Conservation (phyloP, 2,888 invertebrate genomes). For the Monoplex corrugatus region DNA sequence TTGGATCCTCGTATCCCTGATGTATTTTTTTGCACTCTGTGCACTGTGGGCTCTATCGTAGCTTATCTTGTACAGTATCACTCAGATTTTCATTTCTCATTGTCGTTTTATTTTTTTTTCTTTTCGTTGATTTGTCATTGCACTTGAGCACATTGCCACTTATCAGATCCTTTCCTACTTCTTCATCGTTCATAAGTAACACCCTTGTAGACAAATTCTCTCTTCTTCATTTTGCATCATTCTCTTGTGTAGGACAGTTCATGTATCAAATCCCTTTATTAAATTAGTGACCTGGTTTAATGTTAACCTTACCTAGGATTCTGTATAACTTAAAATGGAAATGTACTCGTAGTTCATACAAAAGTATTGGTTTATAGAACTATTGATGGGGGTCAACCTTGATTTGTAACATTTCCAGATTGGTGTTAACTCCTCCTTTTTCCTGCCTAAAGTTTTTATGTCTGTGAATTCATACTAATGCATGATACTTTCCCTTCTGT, state of each 20-base stretch:
- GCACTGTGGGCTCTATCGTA: slow-evolving; percentile 32
- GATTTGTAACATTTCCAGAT: background rate
- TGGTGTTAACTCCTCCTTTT: background rate
- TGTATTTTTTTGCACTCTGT: slow-evolving; percentile 35
- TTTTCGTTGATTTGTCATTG: slow-evolving; percentile 26
- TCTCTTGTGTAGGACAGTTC: background rate
- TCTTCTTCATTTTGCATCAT: background rate
- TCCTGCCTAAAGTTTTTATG: background rate
- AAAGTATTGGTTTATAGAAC: background rate
- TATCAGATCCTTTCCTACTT: background rate
- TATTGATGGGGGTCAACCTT: background rate
- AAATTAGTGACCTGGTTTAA: no score
- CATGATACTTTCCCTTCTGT: background rate
- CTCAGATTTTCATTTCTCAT: slow-evolving; percentile 15
- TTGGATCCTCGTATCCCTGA: slow-evolving; percentile 24
- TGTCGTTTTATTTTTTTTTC: background rate
- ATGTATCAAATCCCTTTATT: no score
- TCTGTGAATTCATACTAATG: background rate
- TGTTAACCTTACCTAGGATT: no score
- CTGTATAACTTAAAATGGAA: no score
- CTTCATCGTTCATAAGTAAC: background rate
- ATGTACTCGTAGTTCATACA: no score
- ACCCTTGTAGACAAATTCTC: background rate
- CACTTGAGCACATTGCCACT: slow-evolving; percentile 29
- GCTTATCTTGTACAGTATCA: slow-evolving; percentile 10